Percentiles rank a stretch among this genome's conserved stretches.
phyloP scores from a whole-genome alignment of 2,888 invertebrate genomes.

The Cryptocephalus primarius region DNA sequence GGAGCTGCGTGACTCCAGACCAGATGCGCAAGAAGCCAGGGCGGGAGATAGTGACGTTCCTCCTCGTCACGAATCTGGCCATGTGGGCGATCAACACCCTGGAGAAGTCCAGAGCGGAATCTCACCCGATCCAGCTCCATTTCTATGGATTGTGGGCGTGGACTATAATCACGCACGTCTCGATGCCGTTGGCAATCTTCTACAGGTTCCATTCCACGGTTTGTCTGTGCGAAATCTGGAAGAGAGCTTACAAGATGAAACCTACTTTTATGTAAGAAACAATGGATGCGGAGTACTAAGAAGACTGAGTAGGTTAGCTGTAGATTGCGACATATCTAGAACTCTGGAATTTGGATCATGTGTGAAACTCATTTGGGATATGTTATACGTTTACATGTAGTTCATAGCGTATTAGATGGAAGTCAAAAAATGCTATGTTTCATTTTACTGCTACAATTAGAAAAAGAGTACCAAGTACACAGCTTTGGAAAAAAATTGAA shows the following conservation, averaged over 20 bases:
- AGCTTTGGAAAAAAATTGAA: too few relatives aligned
- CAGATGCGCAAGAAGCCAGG: slow-evolving; percentile 70
- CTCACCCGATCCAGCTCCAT: slow-evolving; percentile 67
- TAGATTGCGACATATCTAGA: too few relatives aligned
- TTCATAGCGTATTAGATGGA: too few relatives aligned
- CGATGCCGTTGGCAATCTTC: slow-evolving; percentile 82
- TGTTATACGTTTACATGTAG: too few relatives aligned
- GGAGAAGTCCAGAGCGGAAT: slow-evolving; percentile 73
- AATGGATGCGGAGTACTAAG: neutral
- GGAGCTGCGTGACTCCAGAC: slow-evolving; percentile 50
- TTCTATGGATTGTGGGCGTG: slow-evolving; percentile 85
- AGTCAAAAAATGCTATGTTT: too few relatives aligned
- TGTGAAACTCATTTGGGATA: too few relatives aligned
- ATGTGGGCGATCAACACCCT: slow-evolving; percentile 81
- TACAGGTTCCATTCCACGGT: slow-evolving; percentile 87
- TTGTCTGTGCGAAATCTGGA: slow-evolving; percentile 89
- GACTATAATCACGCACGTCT: slow-evolving; percentile 83
- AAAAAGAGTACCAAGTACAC: too few relatives aligned
- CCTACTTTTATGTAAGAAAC: slow-evolving; percentile 26
- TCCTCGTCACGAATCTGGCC: slow-evolving; percentile 69
- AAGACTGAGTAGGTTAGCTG: slow-evolving; percentile 4
- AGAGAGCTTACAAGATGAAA: slow-evolving; percentile 72
- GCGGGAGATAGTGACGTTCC: slow-evolving; percentile 74
- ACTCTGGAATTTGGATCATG: too few relatives aligned
- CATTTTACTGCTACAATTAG: too few relatives aligned